Conservation (phyloP, 2,888 invertebrate genomes). For the Conistra vaccinii region DNA sequence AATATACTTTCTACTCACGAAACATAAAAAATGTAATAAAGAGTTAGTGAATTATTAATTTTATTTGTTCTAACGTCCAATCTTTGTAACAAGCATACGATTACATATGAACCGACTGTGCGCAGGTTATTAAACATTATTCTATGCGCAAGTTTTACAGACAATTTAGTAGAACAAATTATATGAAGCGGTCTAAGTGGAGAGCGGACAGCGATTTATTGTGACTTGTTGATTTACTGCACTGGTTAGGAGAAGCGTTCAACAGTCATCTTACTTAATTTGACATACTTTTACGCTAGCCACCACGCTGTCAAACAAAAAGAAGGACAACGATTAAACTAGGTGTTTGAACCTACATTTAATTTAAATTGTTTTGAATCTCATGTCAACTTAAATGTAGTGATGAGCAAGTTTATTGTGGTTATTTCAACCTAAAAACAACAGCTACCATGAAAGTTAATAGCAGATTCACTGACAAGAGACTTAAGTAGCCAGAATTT, state of each 20-base stretch:
- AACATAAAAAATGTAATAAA: conserved; percentile 25
- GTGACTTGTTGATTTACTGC: not conserved
- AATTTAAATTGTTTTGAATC: not conserved
- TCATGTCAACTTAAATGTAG: not conserved
- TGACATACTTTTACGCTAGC: not conserved
- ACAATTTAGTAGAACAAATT: conserved; percentile 90
- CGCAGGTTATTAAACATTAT: conserved; percentile 87
- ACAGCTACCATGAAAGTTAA: not conserved
- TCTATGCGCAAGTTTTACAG: conserved; percentile 87
- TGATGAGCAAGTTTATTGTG: not conserved
- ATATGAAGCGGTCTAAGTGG: conserved; percentile 73
- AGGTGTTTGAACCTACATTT: not conserved
- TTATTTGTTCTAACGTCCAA: conserved; percentile 83
- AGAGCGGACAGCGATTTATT: conserved; percentile 52
- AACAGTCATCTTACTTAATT: not conserved
- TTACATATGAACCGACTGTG: conserved; percentile 85
- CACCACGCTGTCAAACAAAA: not conserved
- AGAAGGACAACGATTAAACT: not conserved
- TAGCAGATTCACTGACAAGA: not conserved
- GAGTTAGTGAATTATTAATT: conserved; percentile 70
- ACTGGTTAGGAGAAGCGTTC: not conserved
- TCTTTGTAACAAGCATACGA: conserved; percentile 76
- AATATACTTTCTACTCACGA: conserved; percentile 58
- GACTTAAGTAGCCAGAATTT: not conserved
- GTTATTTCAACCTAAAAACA: not conserved